Base-by-base conservation (phyloP, 1,140 invertebrate species). In the Heliothis subflexa region DNA sequence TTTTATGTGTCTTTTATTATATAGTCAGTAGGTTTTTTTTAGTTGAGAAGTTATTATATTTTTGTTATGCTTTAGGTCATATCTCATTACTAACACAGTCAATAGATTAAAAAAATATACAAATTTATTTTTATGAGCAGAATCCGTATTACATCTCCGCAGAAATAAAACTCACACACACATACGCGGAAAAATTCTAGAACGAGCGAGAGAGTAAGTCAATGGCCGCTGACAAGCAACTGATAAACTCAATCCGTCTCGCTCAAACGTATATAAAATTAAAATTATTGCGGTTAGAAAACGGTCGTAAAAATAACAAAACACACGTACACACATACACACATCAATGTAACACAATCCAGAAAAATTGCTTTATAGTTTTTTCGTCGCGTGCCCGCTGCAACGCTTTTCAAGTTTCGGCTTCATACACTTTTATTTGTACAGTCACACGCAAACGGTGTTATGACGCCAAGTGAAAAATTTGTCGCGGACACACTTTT, bases 401-500 rank as follows among this genome's bases (percentile, higher is more conserved):
- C 62, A 77, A 68, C 62, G 62, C 74, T 77, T 77, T 77, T 77
- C 59, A 79, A 61, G 64, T 78, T 78, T 71, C 66, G 45, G 55
- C 54, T 55, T 40, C 68, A 33, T 54, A 73, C 61, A 66, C 45
- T 79, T 73, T 64, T 73, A 70, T 79, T 79, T 74, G 57, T 72
- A 74, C 55, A 78, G 66, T 71, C 70, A 66, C 81, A 82, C 76
- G 78, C 74, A 71, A 82, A 49, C 76, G 54, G 54, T 81, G 80
- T 78, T 81, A 80, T 73, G 78, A 79, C 78, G 80, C 61, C 82
- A 78, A 78, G 85, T 86, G 86, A 86, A 86, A 85, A 88, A 88
- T 86, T 83, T 88, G 81, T 88, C 86, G 85, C 83, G 78, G 50
- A 62, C 40, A 79, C 79, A 76, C 73, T 78, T 79, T 80, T 78